Base-by-base conservation (phyloP, 2,113 vertebrate genomes). In the Mormyrus lacerda region DNA sequence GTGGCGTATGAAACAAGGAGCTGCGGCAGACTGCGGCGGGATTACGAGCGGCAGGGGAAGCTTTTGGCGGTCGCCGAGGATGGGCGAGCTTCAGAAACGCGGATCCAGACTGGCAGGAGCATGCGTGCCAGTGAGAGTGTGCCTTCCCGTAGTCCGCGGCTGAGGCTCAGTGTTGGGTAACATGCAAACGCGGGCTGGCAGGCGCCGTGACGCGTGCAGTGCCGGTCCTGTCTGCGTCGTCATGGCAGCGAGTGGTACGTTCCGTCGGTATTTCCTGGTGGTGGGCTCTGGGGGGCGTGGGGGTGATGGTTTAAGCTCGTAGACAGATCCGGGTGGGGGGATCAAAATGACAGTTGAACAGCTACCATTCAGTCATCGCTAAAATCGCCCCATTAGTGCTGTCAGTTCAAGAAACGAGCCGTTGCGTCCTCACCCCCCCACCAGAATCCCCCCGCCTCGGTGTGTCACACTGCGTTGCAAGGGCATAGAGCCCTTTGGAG, bases 11-110 rank as follows among this genome's bases (percentile, higher is more conserved):
- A 87, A 31, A 48, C 4, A 15, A 6, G 69, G 50, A 83, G 65
- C 31, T 27, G 61, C 44, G 69, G 91, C 93, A 95, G 93, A 92
- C 94, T 92, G 92, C 91, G 90, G 93, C 93, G 94, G 93, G 93
- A 89, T 95, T 94, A 94, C 91, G 92, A 94, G 91, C 91, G 91
- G 91, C 91, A 55, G 94, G 93, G 90, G 27, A 92, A 94, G 91
- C 94, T 94, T 94, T 95, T 94, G 94, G 83, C 89, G 31, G 65
- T 42, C 42, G 51, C 86, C 73, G 21, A 48, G 27, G n/a, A 51
- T 73, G 90, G 92, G 91, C 45, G 90, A 93, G 92, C 92, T 93
- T 88, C 91, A 91, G 93, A 93, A 95, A 95, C 95, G 94, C 94
- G 93, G 94, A 94, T 95, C 94, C 92, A 93, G 93, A 90, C 92